Evolutionary conservation across 1,140 invertebrate species (phyloP), one percentile per base, ranked within the genome.

Genomic region (Bombus huntii): DNA sequence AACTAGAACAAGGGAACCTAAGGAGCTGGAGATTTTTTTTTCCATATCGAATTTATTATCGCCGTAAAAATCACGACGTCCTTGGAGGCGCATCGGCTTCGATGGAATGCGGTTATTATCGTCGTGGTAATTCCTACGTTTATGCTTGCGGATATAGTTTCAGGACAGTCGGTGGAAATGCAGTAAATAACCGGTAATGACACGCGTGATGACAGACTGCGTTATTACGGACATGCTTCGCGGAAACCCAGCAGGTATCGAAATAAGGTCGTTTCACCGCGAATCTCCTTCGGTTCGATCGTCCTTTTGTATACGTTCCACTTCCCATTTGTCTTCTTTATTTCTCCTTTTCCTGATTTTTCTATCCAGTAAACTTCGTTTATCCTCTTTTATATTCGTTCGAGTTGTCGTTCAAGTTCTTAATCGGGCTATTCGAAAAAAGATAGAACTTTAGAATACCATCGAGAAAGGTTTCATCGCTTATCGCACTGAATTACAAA

Each of bases 101-200:
- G 31, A 53, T 57, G 87, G 75, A 88, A 88, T 62, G 88, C 77
- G 88, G 82, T 88, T 86, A 89, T 87, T 81, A 80, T 83, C 47
- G 34, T 39, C 72, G 28, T 70, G 68, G 62, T 89, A 78, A 90
- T 87, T 42, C 77, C 71, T 71, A 31, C 83, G 28, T 85, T 81
- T 77, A 72, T 25, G 47, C 34, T 83, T 39, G 87, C 80, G 53
- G 47, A 77, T 81, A 74, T 34, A 42, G 72, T 37, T 13, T 76
- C 70, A 72, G 12, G 6, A 42, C n/a, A 37, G 44, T 18, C 44
- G 82, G 82, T 87, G 89, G 89, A 90, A 90, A 90, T 71, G 86
- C 77, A 28, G 78, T 77, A 82, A 85, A 90, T 90, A 85, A 89
- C 82, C 79, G 76, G 72, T 89, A 89, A 90, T 85, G 88, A 84